phyloP scores from a whole-genome alignment of 2,888 invertebrate species.

The Tachina lurida region DNA sequence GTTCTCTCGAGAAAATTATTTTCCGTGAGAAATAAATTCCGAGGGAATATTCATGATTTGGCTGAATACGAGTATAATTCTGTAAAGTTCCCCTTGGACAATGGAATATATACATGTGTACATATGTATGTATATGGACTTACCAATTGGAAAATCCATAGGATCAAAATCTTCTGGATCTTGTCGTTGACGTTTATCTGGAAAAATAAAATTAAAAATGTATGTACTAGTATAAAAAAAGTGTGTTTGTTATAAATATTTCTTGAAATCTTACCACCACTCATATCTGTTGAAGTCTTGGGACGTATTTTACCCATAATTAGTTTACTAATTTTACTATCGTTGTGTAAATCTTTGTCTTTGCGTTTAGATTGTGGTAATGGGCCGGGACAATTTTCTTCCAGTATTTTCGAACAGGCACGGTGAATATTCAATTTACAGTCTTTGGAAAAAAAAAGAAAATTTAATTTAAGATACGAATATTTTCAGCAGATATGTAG shows the following conservation, averaged over 20 bases:
- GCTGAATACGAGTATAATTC: no score
- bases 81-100: no score
- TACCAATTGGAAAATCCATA: conserved; percentile 79
- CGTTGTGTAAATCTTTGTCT: conserved; percentile 86
- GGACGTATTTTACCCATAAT: conserved; percentile 86
- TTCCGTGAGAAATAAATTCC: no score
- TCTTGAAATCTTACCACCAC: conserved; percentile 76
- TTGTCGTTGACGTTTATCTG: conserved; percentile 81
- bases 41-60: no score
- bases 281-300: conserved; percentile 78
- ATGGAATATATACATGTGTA: no score
- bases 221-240: not conserved
- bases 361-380: conserved; percentile 84
- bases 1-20: no score
- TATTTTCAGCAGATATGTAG: not conserved
- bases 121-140: conserved; percentile 68
- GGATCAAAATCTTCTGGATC: conserved; percentile 80
- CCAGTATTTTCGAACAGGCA: conserved; percentile 89
- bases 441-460: conserved; percentile 82
- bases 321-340: conserved; percentile 88
- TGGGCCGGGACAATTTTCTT: conserved; percentile 92
- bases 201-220: conserved; percentile 45
- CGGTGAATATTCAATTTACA: conserved; percentile 95
- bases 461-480: not conserved
- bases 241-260: not conserved